These are phyloP conservation scores for Oryzaephilus surinamensis DNA, from an alignment of 1,140 invertebrate genomes.

Conservation along the genomic window DNA sequence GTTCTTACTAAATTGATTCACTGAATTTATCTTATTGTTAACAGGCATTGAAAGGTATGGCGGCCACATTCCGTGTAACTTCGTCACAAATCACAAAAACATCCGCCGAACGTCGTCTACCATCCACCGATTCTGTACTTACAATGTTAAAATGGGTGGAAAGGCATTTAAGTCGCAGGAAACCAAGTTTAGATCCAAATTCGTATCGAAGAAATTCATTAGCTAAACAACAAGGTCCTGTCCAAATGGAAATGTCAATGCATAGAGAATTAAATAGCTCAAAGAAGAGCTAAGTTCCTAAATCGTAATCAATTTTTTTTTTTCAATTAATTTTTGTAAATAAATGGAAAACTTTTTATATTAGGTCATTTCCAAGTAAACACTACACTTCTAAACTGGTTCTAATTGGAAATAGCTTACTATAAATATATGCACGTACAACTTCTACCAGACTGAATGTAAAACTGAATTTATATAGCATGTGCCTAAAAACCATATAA, in stretches of 20 bases:
- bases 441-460: too few species aligned
- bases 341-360: too few species aligned
- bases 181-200: constrained; percentile 45
- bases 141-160: constrained; percentile 80
- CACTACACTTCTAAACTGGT: too few species aligned
- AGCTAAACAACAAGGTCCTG: constrained; percentile 45
- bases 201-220: constrained; percentile 45
- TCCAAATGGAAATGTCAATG: constrained; percentile 69
- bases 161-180: constrained; percentile 64
- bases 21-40: constrained; percentile 11
- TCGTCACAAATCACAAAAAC: constrained; percentile 77
- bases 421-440: too few species aligned
- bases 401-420: too few species aligned
- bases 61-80: constrained; percentile 78
- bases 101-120: constrained; percentile 70
- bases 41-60: constrained; percentile 79
- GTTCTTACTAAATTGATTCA: neutral
- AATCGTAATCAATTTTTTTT: too few species aligned
- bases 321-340: too few species aligned
- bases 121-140: constrained; percentile 77
- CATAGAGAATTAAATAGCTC: too few species aligned
- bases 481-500: too few species aligned
- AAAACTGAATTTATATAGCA: too few species aligned
- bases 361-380: too few species aligned
- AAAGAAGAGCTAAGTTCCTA: too few species aligned